Evolutionary conservation across 2,797 vertebrate species (phyloP), one percentile per base, ranked within the genome.

Genomic region (Monodelphis domestica): DNA sequence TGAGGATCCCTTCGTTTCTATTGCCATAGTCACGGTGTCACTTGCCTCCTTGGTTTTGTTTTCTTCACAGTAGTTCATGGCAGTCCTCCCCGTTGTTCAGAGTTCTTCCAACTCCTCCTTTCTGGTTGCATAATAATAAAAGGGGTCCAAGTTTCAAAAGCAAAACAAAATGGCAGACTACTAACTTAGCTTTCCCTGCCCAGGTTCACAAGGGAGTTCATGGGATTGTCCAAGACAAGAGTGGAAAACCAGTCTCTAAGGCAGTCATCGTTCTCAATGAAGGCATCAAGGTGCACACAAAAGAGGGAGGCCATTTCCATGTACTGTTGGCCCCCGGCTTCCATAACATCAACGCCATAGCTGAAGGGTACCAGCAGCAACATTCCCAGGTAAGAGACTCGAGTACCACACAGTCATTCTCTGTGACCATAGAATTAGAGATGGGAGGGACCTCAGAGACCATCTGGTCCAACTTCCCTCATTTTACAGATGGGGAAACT

Each of bases 141-240:
- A 38, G 63, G n/a, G n/a, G 38, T n/a, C 63, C 9, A 21, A 78
- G n/a, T 78, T 78, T 45, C n/a, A 78, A 45, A 78, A 24, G 12
- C 38, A 45, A 84, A 50, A 38, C 70, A 45, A 11, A 78, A 70
- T 38, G 14, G 38, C 38, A 26, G 9, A 50, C 38, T 9, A 10
- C 21, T 14, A 15, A 88, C 29, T 52, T 28, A 9, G 29, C 87
- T 95, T 94, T 95, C 92, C 94, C 93, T 96, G 98, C 98, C 54
- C 97, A 99, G 99, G 99, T 99, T 93, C 99, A 99, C 92, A 99
- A 99, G 97, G 99, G 99, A n/a, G 98, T 99, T 91, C 99, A 99
- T 87, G 99, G 99, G 0, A 96, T 99, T 91, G 99, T 99, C 92
- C 99, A 98, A 97, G 99, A 99, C 97, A 99, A 98, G 97, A 99